phyloP scores from a whole-genome alignment of 2,888 invertebrate species.

The Chloroclysta siterata region DNA sequence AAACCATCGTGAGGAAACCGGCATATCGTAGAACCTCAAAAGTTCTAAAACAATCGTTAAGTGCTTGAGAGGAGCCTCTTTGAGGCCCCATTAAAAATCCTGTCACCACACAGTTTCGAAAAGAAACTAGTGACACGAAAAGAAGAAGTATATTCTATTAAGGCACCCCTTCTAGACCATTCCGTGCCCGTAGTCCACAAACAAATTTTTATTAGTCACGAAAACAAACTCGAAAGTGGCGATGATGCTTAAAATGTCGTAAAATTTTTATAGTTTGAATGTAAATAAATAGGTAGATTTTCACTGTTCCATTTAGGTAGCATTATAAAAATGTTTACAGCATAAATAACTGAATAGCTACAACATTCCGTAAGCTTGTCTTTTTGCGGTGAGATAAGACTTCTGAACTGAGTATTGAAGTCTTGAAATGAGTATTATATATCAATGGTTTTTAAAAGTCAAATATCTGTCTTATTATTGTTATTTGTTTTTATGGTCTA shows the following conservation, averaged over 20 bases:
- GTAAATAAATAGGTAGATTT: constrained; percentile 77
- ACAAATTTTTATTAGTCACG: constrained; percentile 40
- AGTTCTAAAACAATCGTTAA: no score
- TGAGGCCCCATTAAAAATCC: no score
- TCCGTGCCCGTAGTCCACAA: constrained; percentile 20
- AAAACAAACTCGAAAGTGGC: constrained; percentile 59
- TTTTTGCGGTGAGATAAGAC: constrained; percentile 1
- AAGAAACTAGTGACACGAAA: no score
- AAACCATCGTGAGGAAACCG: no score
- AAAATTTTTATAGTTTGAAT: constrained; percentile 73
- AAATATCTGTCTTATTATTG: no score
- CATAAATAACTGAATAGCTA: constrained; percentile 60
- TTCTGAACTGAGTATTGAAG: constrained; percentile 7
- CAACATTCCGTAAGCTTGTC: constrained; percentile 49
- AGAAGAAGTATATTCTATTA: background rate
- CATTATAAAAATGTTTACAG: constrained; percentile 75
- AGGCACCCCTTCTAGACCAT: constrained; percentile 3
- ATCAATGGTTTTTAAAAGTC: no score
- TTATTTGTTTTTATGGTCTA: no score
- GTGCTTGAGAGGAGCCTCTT: no score
- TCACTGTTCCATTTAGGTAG: constrained; percentile 69
- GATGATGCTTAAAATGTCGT: constrained; percentile 77
- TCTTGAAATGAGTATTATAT: background rate
- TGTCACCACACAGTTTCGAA: no score
- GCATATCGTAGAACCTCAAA: no score